Conservation (phyloP, 1,140 invertebrate genomes). For the Eulimnadia texana region DNA sequence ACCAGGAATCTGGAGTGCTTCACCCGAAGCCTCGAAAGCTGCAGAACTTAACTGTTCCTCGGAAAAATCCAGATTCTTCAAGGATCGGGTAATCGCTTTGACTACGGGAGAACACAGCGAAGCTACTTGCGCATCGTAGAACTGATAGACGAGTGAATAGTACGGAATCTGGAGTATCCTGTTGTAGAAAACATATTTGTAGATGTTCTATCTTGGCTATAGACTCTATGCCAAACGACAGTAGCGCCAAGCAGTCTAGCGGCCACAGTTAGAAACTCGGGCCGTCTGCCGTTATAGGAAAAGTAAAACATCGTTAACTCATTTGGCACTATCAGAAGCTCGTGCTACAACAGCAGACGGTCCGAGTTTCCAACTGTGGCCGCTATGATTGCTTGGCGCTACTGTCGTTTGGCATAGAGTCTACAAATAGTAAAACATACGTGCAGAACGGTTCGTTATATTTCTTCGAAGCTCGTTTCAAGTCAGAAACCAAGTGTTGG, state of each 20-base stretch:
- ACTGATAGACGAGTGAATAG: constrained; percentile 5
- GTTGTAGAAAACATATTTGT: neutral
- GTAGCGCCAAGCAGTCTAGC: too few species aligned
- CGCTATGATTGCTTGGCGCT: too few species aligned
- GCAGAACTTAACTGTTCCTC: neutral
- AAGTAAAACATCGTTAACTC: too few species aligned
- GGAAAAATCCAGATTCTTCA: neutral
- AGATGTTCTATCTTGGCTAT: neutral
- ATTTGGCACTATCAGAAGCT: too few species aligned
- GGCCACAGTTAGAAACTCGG: too few species aligned
- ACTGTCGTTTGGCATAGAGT: neutral
- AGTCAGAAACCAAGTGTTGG: neutral
- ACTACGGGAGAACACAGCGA: neutral
- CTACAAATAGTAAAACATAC: neutral
- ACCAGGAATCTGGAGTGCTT: too few species aligned
- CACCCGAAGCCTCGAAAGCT: constrained; percentile 1
- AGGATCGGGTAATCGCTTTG: neutral
- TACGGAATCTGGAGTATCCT: constrained; percentile 2
- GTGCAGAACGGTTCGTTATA: neutral
- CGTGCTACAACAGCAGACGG: too few species aligned
- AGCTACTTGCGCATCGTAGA: constrained; percentile 10
- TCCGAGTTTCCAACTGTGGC: too few species aligned
- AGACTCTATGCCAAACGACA: too few species aligned
- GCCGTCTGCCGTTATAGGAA: too few species aligned
- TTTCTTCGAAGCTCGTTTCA: neutral